Percentiles rank a stretch among this genome's conserved stretches.
Conservation (phyloP, 2,113 vertebrate species). For the Nesoenas mayeri region DNA sequence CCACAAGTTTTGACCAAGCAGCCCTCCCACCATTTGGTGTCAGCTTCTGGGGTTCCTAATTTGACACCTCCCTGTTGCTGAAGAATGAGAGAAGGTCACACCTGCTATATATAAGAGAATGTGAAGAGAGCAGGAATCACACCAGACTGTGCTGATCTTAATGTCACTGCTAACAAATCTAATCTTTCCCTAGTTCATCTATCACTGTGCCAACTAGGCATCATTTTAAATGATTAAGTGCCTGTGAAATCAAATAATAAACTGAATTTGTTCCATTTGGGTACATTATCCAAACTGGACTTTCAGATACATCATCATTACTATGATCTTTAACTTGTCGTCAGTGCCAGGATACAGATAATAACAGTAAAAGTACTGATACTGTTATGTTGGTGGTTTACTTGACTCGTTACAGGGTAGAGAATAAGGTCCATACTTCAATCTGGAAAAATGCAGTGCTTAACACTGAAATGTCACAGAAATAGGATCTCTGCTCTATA, state of each 20-base stretch:
- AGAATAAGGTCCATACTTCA: not conserved
- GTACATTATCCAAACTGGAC: conserved; percentile 10
- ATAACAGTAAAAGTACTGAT: not conserved
- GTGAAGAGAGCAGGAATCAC: not conserved
- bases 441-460: not conserved
- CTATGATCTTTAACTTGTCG: not conserved
- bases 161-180: not conserved
- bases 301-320: conserved; percentile 8
- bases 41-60: conserved; percentile 5
- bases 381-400: not conserved
- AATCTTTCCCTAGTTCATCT: conserved; percentile 5
- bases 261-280: conserved; percentile 16
- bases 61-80: not conserved
- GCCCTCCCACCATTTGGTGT: not conserved
- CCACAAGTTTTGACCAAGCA: not conserved
- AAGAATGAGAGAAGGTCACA: conserved; percentile 6
- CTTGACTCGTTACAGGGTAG: not conserved
- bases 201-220: not conserved
- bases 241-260: conserved; percentile 50
- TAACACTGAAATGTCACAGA: not conserved
- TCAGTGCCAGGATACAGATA: not conserved
- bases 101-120: not conserved
- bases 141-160: not conserved
- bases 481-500: not conserved
- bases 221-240: not conserved